Percentiles rank a stretch among this genome's conserved stretches.
Conservation (phyloP, 2,797 vertebrate genomes). For the Hemibagrus guttatus region DNA sequence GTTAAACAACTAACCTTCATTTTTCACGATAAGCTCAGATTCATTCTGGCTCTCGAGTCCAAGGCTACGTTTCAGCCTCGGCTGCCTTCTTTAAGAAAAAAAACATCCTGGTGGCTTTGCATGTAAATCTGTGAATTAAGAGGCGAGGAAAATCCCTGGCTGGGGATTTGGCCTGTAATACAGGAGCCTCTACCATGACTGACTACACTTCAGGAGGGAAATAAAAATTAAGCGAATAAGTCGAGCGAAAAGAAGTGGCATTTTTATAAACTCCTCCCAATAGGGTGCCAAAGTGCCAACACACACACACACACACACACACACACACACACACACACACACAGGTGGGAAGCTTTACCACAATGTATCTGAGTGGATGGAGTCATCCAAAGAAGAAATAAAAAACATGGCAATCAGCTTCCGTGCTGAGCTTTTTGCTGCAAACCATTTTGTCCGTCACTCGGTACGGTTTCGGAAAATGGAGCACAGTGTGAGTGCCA, state of each 20-base stretch:
- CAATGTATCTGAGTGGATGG: neutral
- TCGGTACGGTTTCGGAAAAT: neutral
- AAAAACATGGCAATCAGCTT: neutral
- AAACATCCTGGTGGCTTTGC: conserved; percentile 65
- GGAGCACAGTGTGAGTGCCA: neutral
- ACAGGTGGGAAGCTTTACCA: neutral
- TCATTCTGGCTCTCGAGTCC: conserved; percentile 48
- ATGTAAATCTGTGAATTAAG: conserved; percentile 75
- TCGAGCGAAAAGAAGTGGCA: conserved; percentile 31
- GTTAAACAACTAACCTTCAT: neutral
- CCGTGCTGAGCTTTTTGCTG: neutral
- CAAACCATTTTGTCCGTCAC: neutral
- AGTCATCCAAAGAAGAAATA: neutral
- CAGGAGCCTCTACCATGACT: conserved; percentile 36
- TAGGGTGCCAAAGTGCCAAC: neutral
- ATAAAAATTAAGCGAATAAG: conserved; percentile 44
- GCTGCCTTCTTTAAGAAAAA: conserved; percentile 70
- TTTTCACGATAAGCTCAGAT: conserved; percentile 13
- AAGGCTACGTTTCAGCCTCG: conserved; percentile 73
- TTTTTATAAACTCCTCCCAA: neutral
- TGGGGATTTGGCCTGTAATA: conserved; percentile 53
- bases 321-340: neutral
- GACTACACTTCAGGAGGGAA: conserved; percentile 29
- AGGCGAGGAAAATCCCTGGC: conserved; percentile 46
- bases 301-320: neutral